A percentile compares a stretch with the other conserved stretches of the same genome.
Evolutionary conservation across 2,888 invertebrate species (phyloP).

Genomic region (Ichneumoninae sp.): DNA sequence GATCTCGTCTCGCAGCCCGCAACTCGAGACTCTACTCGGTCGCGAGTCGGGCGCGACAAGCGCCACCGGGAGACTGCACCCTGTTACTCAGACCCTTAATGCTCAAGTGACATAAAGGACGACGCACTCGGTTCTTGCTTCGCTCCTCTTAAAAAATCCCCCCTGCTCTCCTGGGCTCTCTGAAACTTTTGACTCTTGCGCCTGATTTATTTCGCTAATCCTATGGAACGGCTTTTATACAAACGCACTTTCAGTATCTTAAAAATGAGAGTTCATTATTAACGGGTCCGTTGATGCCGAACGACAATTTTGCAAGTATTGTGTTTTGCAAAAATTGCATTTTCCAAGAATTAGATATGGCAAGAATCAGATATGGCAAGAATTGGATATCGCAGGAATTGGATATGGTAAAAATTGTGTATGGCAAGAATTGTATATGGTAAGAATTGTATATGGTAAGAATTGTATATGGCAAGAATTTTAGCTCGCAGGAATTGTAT

Average conservation of each 20-base stretch:
- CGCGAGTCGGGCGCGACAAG: slow-evolving; percentile 11
- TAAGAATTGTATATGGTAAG: too few relatives aligned
- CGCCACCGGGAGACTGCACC: slow-evolving; percentile 2
- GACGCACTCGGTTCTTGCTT: neutral
- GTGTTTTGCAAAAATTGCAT: too few relatives aligned
- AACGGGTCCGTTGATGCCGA: too few relatives aligned
- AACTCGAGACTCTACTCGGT: slow-evolving; percentile 9
- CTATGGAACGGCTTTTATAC: neutral
- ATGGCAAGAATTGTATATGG: too few relatives aligned
- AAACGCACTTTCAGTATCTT: neutral
- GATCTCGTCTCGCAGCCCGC: neutral
- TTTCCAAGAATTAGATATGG: too few relatives aligned
- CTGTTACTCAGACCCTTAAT: neutral
- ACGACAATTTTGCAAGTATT: neutral
- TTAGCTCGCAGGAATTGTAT: too few relatives aligned
- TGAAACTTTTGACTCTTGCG: neutral
- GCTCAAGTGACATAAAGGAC: neutral
- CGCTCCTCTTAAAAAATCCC: neutral
- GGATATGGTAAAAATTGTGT: too few relatives aligned
- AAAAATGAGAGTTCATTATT: too few relatives aligned
- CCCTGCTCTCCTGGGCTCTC: neutral
- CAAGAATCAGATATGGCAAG: too few relatives aligned
- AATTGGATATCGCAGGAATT: too few relatives aligned
- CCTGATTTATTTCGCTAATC: neutral
- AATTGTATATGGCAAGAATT: too few relatives aligned